Percentiles rank a stretch among this genome's conserved stretches.
phyloP scores from a whole-genome alignment of 2,888 invertebrate genomes.

The Phyllotreta cruciferae region DNA sequence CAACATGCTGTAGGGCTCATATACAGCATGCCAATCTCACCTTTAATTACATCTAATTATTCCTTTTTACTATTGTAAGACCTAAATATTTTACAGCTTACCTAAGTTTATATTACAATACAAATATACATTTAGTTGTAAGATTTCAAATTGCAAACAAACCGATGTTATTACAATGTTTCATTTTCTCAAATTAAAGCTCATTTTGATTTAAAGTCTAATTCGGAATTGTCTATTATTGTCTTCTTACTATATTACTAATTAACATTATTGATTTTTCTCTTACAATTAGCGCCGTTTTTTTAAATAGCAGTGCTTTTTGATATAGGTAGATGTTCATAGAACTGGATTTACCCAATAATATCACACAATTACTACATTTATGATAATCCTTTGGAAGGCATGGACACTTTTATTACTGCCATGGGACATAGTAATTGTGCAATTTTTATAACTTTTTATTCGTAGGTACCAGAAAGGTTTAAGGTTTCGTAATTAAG shows the following conservation, averaged over 20 bases:
- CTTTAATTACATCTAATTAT: constrained; percentile 32
- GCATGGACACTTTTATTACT: too few species aligned
- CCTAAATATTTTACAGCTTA: constrained; percentile 32
- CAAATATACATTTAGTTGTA: constrained; percentile 39
- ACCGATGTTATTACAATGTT: constrained; percentile 29
- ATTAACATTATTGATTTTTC: constrained; percentile 35
- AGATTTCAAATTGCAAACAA: constrained; percentile 32
- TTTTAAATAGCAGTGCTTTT: constrained; percentile 32
- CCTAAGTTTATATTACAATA: constrained; percentile 32
- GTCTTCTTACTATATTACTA: constrained; percentile 40
- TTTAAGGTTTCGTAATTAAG: too few species aligned
- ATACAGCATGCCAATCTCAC: constrained; percentile 41
- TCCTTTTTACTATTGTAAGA: constrained; percentile 23
- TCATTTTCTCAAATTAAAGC: constrained; percentile 17
- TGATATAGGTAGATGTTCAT: constrained; percentile 5
- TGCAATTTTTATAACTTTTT: constrained; percentile 11
- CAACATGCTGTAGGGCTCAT: constrained; percentile 44
- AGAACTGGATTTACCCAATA: constrained; percentile 3
- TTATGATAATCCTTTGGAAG: neutral
- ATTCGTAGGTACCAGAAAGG: constrained; percentile 22
- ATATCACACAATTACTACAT: constrained; percentile 23
- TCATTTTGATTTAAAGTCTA: constrained; percentile 35
- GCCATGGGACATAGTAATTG: neutral
- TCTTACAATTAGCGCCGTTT: constrained; percentile 41
- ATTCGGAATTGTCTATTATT: constrained; percentile 44